Conservation (phyloP, 2,113 vertebrate genomes). For the Taxidea taxus region DNA sequence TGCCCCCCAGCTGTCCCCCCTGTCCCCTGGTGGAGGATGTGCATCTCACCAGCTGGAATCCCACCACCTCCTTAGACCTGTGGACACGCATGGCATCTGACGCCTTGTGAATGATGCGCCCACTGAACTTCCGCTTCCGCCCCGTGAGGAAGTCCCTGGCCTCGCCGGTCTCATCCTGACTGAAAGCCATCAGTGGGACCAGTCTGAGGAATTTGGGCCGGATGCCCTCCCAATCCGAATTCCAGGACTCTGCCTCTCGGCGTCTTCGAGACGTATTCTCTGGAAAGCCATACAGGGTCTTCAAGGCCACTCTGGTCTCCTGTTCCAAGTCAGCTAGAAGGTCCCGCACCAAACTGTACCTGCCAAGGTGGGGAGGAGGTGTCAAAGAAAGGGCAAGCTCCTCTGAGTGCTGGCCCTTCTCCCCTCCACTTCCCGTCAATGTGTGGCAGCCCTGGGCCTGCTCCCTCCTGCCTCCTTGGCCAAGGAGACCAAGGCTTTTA, state of each 20-base stretch:
- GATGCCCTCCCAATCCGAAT: not conserved
- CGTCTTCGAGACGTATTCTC: slow-evolving; percentile 76
- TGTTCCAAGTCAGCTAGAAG: slow-evolving; percentile 83
- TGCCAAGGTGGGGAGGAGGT: slow-evolving; percentile 31
- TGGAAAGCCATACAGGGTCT: slow-evolving; percentile 80
- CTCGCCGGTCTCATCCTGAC: slow-evolving; percentile 37
- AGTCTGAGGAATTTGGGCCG: slow-evolving; percentile 64
- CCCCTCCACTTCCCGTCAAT: rapidly evolving
- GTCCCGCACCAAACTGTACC: slow-evolving; percentile 83
- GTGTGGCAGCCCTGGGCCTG: not conserved
- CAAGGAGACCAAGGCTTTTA: too few relatives aligned
- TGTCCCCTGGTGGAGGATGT: too few relatives aligned
- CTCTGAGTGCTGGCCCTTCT: not conserved
- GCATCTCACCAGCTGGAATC: slow-evolving; percentile 86
- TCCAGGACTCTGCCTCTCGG: slow-evolving; percentile 62
- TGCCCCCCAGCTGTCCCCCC: rapidly evolving
- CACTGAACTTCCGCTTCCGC: slow-evolving; percentile 78
- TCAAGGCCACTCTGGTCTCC: slow-evolving; percentile 80
- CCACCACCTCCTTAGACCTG: slow-evolving; percentile 80
- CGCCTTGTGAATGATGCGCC: slow-evolving; percentile 78
- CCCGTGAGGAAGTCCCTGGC: slow-evolving; percentile 75
- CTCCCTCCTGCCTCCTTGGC: too few relatives aligned
- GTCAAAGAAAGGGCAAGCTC: not conserved
- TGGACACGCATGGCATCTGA: slow-evolving; percentile 77
- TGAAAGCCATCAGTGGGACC: slow-evolving; percentile 78